Evolutionary conservation across 2,888 invertebrate genomes (phyloP), one percentile per base, ranked within the genome.

Genomic region (Acronicta alni): DNA sequence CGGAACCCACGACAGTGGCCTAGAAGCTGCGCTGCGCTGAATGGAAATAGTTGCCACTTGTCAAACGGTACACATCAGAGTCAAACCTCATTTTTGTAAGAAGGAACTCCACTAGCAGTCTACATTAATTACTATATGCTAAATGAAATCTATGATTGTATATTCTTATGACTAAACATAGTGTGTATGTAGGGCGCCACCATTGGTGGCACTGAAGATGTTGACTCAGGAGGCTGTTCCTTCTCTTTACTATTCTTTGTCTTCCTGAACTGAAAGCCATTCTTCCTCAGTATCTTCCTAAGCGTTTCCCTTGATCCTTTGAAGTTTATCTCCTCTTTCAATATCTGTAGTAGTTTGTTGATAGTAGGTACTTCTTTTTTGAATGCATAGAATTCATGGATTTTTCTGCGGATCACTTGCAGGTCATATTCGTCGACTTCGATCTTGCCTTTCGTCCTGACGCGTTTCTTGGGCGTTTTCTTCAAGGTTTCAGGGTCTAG

Each of bases 341-440:
- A 78, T 18, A 93, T 93, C 75, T 93, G 91, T 14, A 93, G 77
- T 0, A 93, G 80, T 67, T 93, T 93, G 57, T 93, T 93, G 16
- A 93, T 93, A 2, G 93, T 93, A 0, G 93, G 93, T 3, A 93
- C 93, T 80, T 93, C 93, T 79, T 93, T 93, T 64, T 93, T 93
- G 62, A 89, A 93, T 10, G 93, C 86, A 63, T 93, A 93, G 73
- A 93, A 93, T 68, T 93, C 93, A n/a, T 93, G 93, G 30, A 93
- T 92, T 71, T 93, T 93, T 47, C 92, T 80, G 38, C 92, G 77
- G 16, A 93, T 93, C 0, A 93, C 92, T 84, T 92, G 91, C 26
- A 93, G 78, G 61, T 93, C 93, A 70, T 89, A 93, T 67, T 93
- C 93, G 41, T 91, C 93, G 0, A 93, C 91, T 79, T 93, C 93